These are phyloP conservation scores for Distichodus sexfasciatus DNA, from an alignment of 2,797 vertebrate genomes.

Conservation along the genomic window DNA sequence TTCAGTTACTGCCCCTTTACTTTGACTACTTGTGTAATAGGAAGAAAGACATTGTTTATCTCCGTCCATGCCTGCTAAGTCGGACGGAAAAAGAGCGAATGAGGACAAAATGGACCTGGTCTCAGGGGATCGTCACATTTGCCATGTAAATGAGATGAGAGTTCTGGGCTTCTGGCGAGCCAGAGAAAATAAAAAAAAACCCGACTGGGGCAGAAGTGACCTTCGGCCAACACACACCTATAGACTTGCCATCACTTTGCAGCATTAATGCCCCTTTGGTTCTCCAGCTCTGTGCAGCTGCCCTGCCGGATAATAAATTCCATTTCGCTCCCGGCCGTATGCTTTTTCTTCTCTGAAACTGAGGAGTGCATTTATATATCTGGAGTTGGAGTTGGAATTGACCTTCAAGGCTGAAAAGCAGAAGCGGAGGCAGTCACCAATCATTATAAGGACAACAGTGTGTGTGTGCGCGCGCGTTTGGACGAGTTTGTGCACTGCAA, in stretches of 20 bases:
- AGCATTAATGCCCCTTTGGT: constrained; percentile 37
- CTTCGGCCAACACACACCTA: constrained; percentile 48
- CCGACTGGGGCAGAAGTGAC: constrained; percentile 32
- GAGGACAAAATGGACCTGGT: background rate
- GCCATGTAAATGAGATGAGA: background rate
- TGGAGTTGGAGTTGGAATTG: constrained; percentile 23
- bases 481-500: background rate
- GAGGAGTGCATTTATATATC: constrained; percentile 42
- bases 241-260: constrained; percentile 9
- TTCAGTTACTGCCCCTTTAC: too few species aligned
- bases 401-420: constrained; percentile 57
- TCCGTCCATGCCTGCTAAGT: too few species aligned
- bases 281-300: constrained; percentile 42
- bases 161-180: background rate
- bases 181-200: background rate
- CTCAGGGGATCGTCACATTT: background rate
- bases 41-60: too few species aligned
- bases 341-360: constrained; percentile 17
- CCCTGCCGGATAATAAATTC: constrained; percentile 49
- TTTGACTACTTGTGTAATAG: too few species aligned
- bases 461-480: background rate
- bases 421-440: background rate
- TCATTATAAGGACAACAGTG: background rate
- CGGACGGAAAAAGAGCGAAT: too few species aligned
- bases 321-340: constrained; percentile 52